Evolutionary conservation across 2,888 invertebrate genomes (phyloP), one percentile per base, ranked within the genome.

Genomic region (Furcula furcula): DNA sequence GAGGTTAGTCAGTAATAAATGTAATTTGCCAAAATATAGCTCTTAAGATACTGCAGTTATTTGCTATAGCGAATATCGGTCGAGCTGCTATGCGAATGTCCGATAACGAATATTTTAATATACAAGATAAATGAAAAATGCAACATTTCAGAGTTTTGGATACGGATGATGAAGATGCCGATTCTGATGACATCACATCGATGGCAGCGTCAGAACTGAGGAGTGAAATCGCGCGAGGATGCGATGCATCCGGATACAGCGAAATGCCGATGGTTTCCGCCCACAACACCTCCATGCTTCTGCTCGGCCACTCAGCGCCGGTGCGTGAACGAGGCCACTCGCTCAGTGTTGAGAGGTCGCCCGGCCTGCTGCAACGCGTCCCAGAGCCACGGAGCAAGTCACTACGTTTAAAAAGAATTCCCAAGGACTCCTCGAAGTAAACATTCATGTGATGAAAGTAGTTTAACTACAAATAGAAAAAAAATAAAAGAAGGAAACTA

Each of bases 361-460:
- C 82, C 1, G 74, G 67, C 0, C 42, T 83, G 6, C 48, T 79
- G 0, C 63, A 61, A 3, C 48, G 68, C 3, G 43, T 64, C n/a
- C 39, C 70, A 2, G 78, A 81, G 34, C 85, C 85, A 1, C 69
- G 87, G 2, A 87, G 87, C 49, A 85, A 82, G 52, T 88, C 87
- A 3, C 66, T 88, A 7, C 76, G 87, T n/a, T 36, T 85, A 14
- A 85, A 86, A 46, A 71, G 65, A 43, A 31, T 55, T 10, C 47
- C 58, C 14, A 74, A 64, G 53, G 65, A 76, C 28, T 40, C 35
- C 30, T 55, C 57, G 16, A 62, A 74, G 40, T 73, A 45, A 59
- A 46, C 3, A 3, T 3, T 32, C 21, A 10, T 15, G 33, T 15
- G 1, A 6, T 1, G 15, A 9, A 21, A n/a, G 7, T 5, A 9